These are phyloP conservation scores for Neoascia interrupta DNA, from an alignment of 2,888 invertebrate species.

Conservation along the genomic window DNA sequence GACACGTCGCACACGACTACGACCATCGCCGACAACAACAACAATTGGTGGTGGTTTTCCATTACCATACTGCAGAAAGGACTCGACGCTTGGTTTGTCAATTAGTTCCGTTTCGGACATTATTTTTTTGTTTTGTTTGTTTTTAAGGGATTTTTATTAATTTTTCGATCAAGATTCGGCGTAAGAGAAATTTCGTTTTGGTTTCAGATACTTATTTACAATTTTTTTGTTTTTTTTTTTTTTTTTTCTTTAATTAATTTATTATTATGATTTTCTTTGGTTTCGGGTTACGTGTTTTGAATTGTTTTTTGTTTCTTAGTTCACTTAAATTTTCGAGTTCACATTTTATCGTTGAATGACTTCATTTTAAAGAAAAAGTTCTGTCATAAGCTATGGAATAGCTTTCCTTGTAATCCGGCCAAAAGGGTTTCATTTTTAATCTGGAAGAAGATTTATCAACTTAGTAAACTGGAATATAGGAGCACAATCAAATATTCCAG, in stretches of 20 bases:
- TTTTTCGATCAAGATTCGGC: constrained; percentile 39
- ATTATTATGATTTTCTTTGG: constrained; percentile 52
- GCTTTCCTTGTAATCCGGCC: constrained; percentile 64
- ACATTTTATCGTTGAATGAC: constrained; percentile 57
- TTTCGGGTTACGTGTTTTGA: constrained; percentile 53
- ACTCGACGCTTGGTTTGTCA: constrained; percentile 73
- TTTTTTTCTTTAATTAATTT: constrained; percentile 7
- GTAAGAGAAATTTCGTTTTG: constrained; percentile 38
- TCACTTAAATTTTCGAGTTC: constrained; percentile 39
- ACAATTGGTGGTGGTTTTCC: constrained; percentile 79
- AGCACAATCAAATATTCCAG: constrained; percentile 25
- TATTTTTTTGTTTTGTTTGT: constrained; percentile 21
- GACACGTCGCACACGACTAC: constrained; percentile 79
- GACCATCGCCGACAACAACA: constrained; percentile 79
- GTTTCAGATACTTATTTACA: constrained; percentile 51
- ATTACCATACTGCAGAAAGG: constrained; percentile 78
- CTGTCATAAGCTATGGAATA: constrained; percentile 57
- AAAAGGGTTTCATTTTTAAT: constrained; percentile 65
- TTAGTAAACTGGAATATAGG: neutral
- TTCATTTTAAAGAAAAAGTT: constrained; percentile 17
- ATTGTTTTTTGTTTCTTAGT: constrained; percentile 16
- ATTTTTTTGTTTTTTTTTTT: constrained; percentile 27
- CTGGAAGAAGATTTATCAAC: constrained; percentile 31
- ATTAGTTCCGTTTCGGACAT: constrained; percentile 76
- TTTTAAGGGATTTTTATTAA: constrained; percentile 14